These are phyloP conservation scores for Drosophila quinaria DNA, from an alignment of 2,888 invertebrate genomes.

Conservation along the genomic window DNA sequence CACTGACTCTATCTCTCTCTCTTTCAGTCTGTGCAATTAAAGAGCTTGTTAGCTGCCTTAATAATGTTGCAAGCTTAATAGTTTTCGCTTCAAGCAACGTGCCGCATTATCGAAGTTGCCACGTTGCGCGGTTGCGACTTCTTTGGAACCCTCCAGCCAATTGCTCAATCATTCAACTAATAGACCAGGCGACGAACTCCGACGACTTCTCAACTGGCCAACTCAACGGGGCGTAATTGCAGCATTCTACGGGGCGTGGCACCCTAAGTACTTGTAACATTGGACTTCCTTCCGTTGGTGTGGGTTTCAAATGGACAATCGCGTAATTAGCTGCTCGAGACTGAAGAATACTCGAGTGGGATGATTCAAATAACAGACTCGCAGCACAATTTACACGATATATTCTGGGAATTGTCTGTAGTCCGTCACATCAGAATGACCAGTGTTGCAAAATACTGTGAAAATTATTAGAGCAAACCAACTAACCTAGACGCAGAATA, in stretches of 20 bases:
- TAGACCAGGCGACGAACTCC: conserved; percentile 43
- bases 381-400: not conserved
- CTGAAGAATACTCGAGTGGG: not conserved
- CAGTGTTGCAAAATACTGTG: not conserved
- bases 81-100: conserved; percentile 20
- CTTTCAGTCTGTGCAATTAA: conserved; percentile 23
- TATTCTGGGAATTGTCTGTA: not conserved
- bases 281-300: conserved; percentile 5
- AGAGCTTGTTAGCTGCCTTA: conserved; percentile 38
- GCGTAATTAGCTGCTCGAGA: conserved; percentile 55
- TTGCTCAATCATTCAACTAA: conserved; percentile 71
- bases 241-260: conserved; percentile 47
- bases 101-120: conserved; percentile 14
- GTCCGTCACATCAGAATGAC: not conserved
- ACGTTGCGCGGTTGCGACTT: conserved; percentile 17
- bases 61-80: conserved; percentile 41
- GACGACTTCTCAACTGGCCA: not conserved
- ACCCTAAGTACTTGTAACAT: conserved; percentile 11
- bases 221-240: conserved; percentile 48
- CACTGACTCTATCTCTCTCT: not conserved
- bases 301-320: conserved; percentile 43
- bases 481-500: no score
- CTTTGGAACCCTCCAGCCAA: conserved; percentile 50
- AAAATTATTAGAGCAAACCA: not conserved
- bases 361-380: conserved; percentile 8